phyloP scores from a whole-genome alignment of 2,797 vertebrate species.

The Eidolon dupreanum region DNA sequence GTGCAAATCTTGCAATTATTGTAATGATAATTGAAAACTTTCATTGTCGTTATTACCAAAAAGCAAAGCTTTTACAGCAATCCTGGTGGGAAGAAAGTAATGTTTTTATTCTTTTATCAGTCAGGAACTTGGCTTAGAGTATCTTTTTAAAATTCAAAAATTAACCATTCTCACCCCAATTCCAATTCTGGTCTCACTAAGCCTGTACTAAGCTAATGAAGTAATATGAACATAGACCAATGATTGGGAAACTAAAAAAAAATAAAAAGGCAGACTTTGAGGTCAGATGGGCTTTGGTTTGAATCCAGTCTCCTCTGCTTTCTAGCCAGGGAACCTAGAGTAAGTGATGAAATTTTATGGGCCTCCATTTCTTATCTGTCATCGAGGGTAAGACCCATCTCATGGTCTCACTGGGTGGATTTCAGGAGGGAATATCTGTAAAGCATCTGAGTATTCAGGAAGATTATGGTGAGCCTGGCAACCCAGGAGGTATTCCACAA shows the following conservation, averaged over 20 bases:
- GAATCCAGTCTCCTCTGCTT: background rate
- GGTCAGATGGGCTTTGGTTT: background rate
- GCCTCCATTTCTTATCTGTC: background rate
- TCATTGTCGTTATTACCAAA: background rate
- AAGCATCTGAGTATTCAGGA: background rate
- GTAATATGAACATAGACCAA: background rate
- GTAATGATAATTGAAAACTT: slow-evolving; percentile 46
- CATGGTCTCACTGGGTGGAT: background rate
- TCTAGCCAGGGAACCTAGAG: background rate
- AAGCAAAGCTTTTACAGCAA: slow-evolving; percentile 43
- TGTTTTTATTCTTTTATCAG: background rate
- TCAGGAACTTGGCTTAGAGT: background rate
- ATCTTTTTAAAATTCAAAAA: slow-evolving; percentile 12
- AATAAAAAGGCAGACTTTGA: background rate
- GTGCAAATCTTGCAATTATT: background rate
- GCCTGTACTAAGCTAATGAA: slow-evolving; percentile 32
- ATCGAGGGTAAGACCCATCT: background rate
- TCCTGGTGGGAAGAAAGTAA: slow-evolving; percentile 24
- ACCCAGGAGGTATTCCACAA: background rate
- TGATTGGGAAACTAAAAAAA: background rate
- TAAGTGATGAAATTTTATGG: background rate
- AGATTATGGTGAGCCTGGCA: background rate
- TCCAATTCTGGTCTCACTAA: background rate
- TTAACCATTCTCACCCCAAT: slow-evolving; percentile 22
- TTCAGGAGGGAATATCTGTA: background rate